Evolutionary conservation across 1,140 invertebrate species (phyloP).

Genomic region (Stenopsyche tienmushanensis): DNA sequence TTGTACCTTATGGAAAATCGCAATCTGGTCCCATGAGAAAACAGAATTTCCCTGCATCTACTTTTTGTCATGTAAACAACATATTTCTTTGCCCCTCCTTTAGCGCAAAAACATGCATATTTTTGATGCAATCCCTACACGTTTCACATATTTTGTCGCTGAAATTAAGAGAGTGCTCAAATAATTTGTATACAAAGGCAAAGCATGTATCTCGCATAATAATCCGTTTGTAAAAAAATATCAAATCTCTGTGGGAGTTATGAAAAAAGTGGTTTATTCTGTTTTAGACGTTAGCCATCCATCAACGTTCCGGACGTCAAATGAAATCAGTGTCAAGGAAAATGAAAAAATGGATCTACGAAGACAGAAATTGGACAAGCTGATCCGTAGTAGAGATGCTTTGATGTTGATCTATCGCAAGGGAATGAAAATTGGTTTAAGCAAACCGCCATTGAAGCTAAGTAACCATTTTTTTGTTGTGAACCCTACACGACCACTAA

Average conservation of each 20-base stretch:
- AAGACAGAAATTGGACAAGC: slow-evolving; percentile 16
- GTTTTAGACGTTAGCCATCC: slow-evolving; percentile 21
- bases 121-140: background rate
- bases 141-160: background rate
- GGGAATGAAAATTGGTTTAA: background rate
- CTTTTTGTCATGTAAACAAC: too few species aligned
- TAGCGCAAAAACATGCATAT: background rate
- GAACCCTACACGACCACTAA: too few species aligned
- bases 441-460: background rate
- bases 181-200: too few species aligned
- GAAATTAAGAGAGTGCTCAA: too few species aligned
- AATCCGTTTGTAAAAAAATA: too few species aligned
- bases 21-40: background rate
- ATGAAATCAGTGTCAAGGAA: slow-evolving; percentile 24
- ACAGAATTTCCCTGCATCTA: slow-evolving; percentile 2
- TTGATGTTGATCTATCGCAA: slow-evolving; percentile 2
- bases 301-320: slow-evolving; percentile 24
- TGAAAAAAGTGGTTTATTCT: slow-evolving; percentile 11
- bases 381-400: slow-evolving; percentile 9
- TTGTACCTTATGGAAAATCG: slow-evolving; percentile 1
- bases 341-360: slow-evolving; percentile 23
- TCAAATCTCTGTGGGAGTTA: too few species aligned
- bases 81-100: too few species aligned
- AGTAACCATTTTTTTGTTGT: background rate
- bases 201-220: too few species aligned